A percentile compares a stretch with the other conserved stretches of the same genome.
Evolutionary conservation across 1,140 invertebrate genomes (phyloP).

Genomic region (Potamilus streckersoni): DNA sequence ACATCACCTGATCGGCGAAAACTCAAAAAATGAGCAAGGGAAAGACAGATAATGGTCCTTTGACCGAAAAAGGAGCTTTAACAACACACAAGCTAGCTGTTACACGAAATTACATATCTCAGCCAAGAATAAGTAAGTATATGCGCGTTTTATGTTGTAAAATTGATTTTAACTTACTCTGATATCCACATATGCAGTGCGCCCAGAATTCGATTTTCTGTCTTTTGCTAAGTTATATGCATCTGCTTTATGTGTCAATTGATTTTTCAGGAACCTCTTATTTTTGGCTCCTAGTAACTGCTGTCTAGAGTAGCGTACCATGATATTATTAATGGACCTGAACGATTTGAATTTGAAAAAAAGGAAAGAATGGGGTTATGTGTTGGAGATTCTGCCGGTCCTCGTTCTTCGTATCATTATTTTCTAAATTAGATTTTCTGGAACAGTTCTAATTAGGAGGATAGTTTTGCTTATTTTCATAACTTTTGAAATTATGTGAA

Average conservation of each 20-base stretch:
- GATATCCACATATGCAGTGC: not conserved
- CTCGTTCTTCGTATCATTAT: too few species aligned
- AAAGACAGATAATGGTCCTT: slow-evolving; percentile 19
- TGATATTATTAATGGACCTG: too few species aligned
- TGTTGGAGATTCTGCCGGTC: too few species aligned
- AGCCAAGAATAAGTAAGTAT: slow-evolving; percentile 95
- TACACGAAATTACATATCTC: slow-evolving; percentile 95
- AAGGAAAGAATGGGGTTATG: too few species aligned
- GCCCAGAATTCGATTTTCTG: not conserved
- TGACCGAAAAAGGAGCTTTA: slow-evolving; percentile 15
- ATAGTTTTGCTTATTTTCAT: too few species aligned
- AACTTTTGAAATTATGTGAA: too few species aligned
- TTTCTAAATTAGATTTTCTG: too few species aligned
- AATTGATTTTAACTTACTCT: not conserved
- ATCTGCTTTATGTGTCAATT: not conserved
- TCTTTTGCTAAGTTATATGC: not conserved
- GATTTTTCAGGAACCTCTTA: not conserved
- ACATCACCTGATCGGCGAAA: slow-evolving; percentile 25
- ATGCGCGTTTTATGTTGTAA: slow-evolving; percentile 1
- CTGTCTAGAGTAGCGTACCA: too few species aligned
- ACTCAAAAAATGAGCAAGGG: slow-evolving; percentile 20
- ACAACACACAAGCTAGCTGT: slow-evolving; percentile 79
- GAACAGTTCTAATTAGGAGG: too few species aligned
- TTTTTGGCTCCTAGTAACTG: too few species aligned
- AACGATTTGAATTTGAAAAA: too few species aligned